Base-by-base conservation (phyloP, 2,113 vertebrate species). In the Silurus meridionalis region DNA sequence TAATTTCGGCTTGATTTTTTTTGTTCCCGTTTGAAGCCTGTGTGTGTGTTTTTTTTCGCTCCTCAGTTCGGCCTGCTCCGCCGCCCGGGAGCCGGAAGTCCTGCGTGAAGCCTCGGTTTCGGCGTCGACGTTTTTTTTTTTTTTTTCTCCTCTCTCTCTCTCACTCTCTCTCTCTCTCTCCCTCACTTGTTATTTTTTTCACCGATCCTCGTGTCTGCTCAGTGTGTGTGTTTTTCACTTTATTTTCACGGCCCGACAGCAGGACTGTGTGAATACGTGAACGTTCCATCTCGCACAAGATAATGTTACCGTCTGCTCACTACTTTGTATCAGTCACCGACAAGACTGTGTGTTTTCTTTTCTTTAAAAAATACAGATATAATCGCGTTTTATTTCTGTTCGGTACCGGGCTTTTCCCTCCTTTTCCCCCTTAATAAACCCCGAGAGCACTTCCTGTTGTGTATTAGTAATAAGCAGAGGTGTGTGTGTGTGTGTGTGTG, bases 71-170 rank as follows among this genome's bases (percentile, higher is more conserved):
- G 91, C 86, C 91, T 90, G 89, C 92, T 88, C 91, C 90, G 90
- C 90, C 89, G 92, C 88, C 88, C 92, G 90, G 88, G 89, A 93
- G 93, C 95, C 94, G 95, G 95, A 95, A 96, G 95, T 96, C 91
- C 91, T 92, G 88, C 83, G 90, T 90, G 87, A 58, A 88, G 90
- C 88, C 80, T 83, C 78, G 89, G 83, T 88, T 93, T 92, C 91
- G 84, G 80, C 91, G 88, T 88, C 90, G 91, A 90, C 86, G 84
- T 74, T 91, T 86, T 87, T 90, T 91, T 86, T 87, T 92, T 83
- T 82, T 84, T 90, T 91, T 92, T 91, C 92, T 91, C 91, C 88
- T 37, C 37, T 37, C 37, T 37, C 37, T 37, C 37, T 37, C 37
- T 37, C 37, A 2, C 37, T 37, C 37, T 37, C 37, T 37, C 37